Conservation (phyloP, 2,888 invertebrate species). For the Xestia c-nigrum region DNA sequence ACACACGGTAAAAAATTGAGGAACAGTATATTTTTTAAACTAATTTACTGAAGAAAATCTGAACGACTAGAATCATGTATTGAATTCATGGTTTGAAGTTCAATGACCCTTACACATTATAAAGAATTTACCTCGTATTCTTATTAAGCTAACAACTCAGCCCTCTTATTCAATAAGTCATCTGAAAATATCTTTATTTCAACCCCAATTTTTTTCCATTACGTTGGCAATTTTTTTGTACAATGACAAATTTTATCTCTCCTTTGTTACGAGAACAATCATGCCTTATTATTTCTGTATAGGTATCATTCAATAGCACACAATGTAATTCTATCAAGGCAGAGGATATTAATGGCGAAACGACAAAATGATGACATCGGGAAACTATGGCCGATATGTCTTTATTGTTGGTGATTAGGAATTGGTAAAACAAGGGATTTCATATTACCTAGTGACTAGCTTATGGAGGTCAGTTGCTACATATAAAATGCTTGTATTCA, state of each 20-base stretch:
- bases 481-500: neutral
- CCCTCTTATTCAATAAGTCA: neutral
- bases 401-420: neutral
- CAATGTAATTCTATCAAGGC: slow-evolving; percentile 69
- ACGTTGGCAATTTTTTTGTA: slow-evolving; percentile 41
- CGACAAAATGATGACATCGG: slow-evolving; percentile 52
- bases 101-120: neutral
- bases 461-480: neutral
- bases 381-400: no score
- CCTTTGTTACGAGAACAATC: slow-evolving; percentile 70
- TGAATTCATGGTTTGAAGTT: neutral
- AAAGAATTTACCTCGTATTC: neutral
- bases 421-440: neutral
- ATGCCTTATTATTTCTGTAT: slow-evolving; percentile 71
- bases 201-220: neutral
- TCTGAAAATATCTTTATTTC: neutral
- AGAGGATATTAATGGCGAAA: slow-evolving; percentile 62
- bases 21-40: no score
- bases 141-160: neutral
- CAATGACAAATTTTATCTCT: slow-evolving; percentile 44
- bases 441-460: neutral
- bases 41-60: no score
- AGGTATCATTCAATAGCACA: slow-evolving; percentile 47
- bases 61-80: no score
- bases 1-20: no score